A percentile compares a stretch with the other conserved stretches of the same genome.
phyloP scores from a whole-genome alignment of 2,797 vertebrate genomes.

The Etheostoma nigrum region DNA sequence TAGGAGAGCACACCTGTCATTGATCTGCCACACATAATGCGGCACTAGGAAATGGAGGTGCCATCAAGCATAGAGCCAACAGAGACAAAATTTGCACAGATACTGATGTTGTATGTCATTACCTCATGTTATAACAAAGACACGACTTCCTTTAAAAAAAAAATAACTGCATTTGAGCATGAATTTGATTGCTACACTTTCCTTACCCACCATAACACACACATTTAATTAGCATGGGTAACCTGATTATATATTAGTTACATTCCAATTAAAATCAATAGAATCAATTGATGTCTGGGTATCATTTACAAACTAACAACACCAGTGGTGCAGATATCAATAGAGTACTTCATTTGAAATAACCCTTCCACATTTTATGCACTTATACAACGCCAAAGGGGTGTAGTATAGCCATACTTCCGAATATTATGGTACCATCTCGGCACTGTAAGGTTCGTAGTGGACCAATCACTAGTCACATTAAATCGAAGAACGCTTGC shows the following conservation, averaged over 20 bases:
- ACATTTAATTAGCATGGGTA: not conserved
- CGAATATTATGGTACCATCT: no score
- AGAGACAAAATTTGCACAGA: constrained; percentile 20
- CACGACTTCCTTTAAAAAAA: not conserved
- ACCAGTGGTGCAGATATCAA: no score
- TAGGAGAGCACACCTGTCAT: constrained; percentile 44
- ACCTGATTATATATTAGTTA: not conserved
- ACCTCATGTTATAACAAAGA: constrained; percentile 3
- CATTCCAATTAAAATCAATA: no score
- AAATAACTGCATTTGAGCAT: not conserved
- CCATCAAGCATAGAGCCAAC: constrained; percentile 27
- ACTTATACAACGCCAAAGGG: no score
- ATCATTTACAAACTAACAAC: no score
- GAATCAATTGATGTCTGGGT: not conserved
- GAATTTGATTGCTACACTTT: not conserved
- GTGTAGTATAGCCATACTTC: no score
- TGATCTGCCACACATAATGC: constrained; percentile 46
- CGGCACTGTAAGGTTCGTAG: no score
- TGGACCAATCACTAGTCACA: no score
- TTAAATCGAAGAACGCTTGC: no score
- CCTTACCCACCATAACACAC: not conserved
- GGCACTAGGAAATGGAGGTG: constrained; percentile 15
- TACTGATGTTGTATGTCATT: constrained; percentile 17
- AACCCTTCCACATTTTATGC: no score
- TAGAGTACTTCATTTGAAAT: no score